Evolutionary conservation across 2,113 vertebrate species (phyloP).

Genomic region (Channa maculata): DNA sequence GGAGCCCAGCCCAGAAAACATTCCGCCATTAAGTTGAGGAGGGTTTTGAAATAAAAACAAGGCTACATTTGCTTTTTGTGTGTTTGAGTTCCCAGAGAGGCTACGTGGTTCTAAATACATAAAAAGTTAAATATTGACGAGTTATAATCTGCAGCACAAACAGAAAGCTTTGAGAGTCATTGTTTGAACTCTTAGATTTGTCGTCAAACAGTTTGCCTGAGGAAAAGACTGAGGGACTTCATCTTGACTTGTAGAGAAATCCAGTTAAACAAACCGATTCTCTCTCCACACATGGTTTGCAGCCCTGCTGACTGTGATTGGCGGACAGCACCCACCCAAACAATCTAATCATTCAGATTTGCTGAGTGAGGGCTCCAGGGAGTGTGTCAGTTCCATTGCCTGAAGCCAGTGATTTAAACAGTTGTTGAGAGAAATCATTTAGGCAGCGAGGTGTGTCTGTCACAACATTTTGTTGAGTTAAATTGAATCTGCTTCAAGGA

Average conservation of each 20-base stretch:
- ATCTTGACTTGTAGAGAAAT: slow-evolving; percentile 16
- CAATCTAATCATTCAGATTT: slow-evolving; percentile 56
- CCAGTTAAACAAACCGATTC: slow-evolving; percentile 27
- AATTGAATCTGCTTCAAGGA: slow-evolving; percentile 48
- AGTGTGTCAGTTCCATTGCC: slow-evolving; percentile 52
- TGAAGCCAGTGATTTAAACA: slow-evolving; percentile 59
- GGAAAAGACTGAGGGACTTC: neutral
- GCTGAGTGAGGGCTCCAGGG: slow-evolving; percentile 50
- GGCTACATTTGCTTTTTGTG: slow-evolving; percentile 28
- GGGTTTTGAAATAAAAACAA: slow-evolving; percentile 36
- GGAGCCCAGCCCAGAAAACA: slow-evolving; percentile 24
- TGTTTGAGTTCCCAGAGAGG: neutral
- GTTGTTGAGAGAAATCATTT: slow-evolving; percentile 64
- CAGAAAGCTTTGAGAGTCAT: slow-evolving; percentile 20
- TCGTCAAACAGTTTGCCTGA: neutral
- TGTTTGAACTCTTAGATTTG: neutral
- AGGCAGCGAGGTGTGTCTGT: slow-evolving; percentile 41
- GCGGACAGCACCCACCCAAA: slow-evolving; percentile 22
- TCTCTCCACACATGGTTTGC: slow-evolving; percentile 40
- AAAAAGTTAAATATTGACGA: neutral
- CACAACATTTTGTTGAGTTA: slow-evolving; percentile 42
- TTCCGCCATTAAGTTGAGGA: slow-evolving; percentile 42
- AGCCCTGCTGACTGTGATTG: slow-evolving; percentile 29
- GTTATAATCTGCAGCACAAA: slow-evolving; percentile 16
- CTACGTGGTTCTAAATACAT: slow-evolving; percentile 20